phyloP scores from a whole-genome alignment of 2,888 invertebrate genomes.

The Kryphioiulus occultus region DNA sequence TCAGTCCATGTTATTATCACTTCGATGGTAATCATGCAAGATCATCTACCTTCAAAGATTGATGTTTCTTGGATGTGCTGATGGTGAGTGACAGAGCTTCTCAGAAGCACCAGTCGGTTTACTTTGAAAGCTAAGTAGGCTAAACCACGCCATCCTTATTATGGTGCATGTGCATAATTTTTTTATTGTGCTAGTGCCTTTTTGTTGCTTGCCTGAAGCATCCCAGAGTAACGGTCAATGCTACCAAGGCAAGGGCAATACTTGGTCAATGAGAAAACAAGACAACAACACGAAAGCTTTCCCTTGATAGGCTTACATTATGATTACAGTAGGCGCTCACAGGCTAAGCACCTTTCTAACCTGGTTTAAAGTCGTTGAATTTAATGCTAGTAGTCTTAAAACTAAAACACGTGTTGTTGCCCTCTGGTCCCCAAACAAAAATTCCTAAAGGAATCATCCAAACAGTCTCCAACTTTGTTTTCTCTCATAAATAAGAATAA shows the following conservation, averaged over 20 bases:
- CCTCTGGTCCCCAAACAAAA: too few species aligned
- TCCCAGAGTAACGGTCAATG: not conserved
- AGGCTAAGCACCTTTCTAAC: slow-evolving; percentile 1
- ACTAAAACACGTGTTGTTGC: too few species aligned
- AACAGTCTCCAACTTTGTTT: too few species aligned
- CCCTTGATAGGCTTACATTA: not conserved
- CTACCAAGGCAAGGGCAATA: not conserved
- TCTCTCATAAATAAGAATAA: too few species aligned
- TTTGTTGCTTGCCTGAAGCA: not conserved
- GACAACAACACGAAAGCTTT: not conserved
- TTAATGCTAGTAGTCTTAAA: too few species aligned
- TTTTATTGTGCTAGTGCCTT: not conserved
- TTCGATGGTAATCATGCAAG: not conserved
- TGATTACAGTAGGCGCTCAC: not conserved
- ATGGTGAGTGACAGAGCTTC: not conserved
- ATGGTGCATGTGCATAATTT: not conserved
- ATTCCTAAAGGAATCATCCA: too few species aligned
- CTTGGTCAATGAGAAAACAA: not conserved
- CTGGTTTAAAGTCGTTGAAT: not conserved
- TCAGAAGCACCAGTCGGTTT: not conserved
- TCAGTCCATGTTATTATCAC: not conserved
- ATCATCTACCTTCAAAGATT: slow-evolving; percentile 15
- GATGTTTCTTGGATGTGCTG: not conserved
- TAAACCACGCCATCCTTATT: not conserved
- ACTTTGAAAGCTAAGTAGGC: not conserved